These are phyloP conservation scores for Eucidaris tribuloides DNA, from an alignment of 35 echinoderm and acorn worm species.

Conservation along the genomic window DNA sequence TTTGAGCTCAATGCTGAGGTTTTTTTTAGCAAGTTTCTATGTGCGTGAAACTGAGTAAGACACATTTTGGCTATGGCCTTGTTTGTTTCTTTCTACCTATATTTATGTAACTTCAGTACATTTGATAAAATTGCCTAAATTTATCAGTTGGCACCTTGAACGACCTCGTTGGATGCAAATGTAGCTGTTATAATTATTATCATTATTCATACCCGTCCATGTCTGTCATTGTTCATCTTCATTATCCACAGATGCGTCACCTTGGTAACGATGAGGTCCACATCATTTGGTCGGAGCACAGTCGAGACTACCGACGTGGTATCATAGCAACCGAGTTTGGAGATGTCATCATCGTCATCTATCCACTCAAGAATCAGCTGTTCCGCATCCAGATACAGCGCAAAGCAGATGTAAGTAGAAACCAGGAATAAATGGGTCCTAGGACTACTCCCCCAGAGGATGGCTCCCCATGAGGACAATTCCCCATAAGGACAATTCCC, in stretches of 20 bases:
- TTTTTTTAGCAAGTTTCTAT: too few species aligned
- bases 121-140: too few species aligned
- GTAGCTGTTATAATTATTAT: too few species aligned
- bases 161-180: too few species aligned
- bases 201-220: background rate
- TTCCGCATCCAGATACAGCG: slow-evolving; percentile 95
- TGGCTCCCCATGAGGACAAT: background rate
- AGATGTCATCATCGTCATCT: slow-evolving; percentile 99
- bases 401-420: slow-evolving; percentile 81
- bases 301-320: slow-evolving; percentile 82
- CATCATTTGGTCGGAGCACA: slow-evolving; percentile 96
- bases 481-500: background rate
- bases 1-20: too few species aligned
- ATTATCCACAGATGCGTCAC: slow-evolving; percentile 76
- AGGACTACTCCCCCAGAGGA: too few species aligned
- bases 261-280: slow-evolving; percentile 98
- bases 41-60: too few species aligned
- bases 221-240: background rate
- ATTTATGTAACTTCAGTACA: too few species aligned
- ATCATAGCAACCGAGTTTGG: slow-evolving; percentile 99
- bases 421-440: too few species aligned
- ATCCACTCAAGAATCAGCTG: slow-evolving; percentile 88
- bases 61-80: too few species aligned
- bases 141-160: too few species aligned
- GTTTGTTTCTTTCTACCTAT: too few species aligned